Base-by-base conservation (phyloP, 2,797 vertebrate species). In the Gymnothorax reevesii region DNA sequence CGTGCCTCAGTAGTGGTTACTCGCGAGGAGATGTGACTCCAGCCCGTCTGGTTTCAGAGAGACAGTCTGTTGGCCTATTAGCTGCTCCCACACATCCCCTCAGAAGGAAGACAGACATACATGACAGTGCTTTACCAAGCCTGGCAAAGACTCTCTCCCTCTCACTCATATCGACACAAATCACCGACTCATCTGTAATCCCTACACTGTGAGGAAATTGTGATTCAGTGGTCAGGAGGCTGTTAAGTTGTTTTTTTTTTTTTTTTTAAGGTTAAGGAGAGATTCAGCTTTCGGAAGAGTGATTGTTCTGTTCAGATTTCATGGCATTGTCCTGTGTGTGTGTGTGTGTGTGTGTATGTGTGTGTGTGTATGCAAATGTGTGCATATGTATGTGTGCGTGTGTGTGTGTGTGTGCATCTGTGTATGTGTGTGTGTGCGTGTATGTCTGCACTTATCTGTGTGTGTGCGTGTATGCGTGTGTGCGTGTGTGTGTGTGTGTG, bases 291-390 rank as follows among this genome's bases (percentile, higher is more conserved):
- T 66, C 20, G 1, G 62, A 22, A 1, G 20, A 22, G n/a, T 22
- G 62, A 62, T 13, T 62, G 13, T 62, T 57, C 84, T 54, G 84
- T 82, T 85, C 82, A 86, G 60, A 82, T 86, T 83, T 86, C 85
- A 42, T 62, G 13, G 79, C 22, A 86, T 83, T 62, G 69, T 86
- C 79, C 77, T 59, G 12, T 3, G 6, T 75, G 57, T 85, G 22
- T 84, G 75, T 73, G 87, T 87, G 62, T 82, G 71, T 77, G 54
- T 79, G 25, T 85, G 55, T 86, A 69, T 62, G 59, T 3, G 25
- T 27, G 49, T 82, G 82, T 60, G 60, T 87, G 83, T 87, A 71
- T 66, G 52, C 2, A n/a, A n/a, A 15, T 49, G 54, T 82, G 77
- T 88, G 86, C 59, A 69, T 57, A 54, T 55, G 80, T 27, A 13